These are phyloP conservation scores for Caenorhabditis sp. DNA, from an alignment of 2,888 invertebrate species.

Conservation along the genomic window DNA sequence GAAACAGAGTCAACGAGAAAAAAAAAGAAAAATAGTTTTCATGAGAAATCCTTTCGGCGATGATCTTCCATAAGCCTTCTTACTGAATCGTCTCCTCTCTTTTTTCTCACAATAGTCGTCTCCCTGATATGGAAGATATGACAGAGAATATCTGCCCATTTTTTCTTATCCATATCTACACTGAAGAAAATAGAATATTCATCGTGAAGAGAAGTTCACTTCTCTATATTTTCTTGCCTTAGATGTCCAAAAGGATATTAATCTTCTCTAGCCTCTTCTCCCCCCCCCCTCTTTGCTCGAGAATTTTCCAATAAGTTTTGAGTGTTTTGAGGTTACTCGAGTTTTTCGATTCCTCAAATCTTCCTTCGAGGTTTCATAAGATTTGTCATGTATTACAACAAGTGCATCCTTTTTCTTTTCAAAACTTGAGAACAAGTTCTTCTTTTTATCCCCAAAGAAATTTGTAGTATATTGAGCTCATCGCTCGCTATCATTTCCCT, in stretches of 20 bases:
- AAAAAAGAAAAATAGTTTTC: conserved; percentile 10
- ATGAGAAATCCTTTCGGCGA: conserved; percentile 36
- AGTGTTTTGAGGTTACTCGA: conserved; percentile 29
- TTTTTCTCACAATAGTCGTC: conserved; percentile 32
- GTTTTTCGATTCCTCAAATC: conserved; percentile 22
- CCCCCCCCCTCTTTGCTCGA: background rate
- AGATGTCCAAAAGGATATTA: conserved; percentile 43
- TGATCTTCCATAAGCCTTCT: conserved; percentile 45
- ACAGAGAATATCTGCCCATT: background rate
- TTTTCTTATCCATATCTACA: background rate
- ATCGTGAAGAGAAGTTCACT: conserved; percentile 16
- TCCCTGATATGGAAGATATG: conserved; percentile 22
- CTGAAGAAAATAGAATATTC: conserved; percentile 32
- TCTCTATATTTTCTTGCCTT: background rate
- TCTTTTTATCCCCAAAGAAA: background rate
- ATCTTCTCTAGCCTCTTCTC: conserved; percentile 12
- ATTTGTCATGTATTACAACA: background rate
- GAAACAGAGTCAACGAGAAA: background rate
- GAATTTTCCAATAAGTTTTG: conserved; percentile 43
- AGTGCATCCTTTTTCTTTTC: conserved; percentile 21
- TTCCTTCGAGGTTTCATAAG: conserved; percentile 13
- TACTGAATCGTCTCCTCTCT: conserved; percentile 38
- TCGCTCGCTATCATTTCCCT: conserved; percentile 9
- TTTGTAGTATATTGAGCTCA: conserved; percentile 27
- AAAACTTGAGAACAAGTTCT: conserved; percentile 9